These are phyloP conservation scores for Todiramphus chloris DNA, from an alignment of 2,113 vertebrate genomes.

Conservation along the genomic window DNA sequence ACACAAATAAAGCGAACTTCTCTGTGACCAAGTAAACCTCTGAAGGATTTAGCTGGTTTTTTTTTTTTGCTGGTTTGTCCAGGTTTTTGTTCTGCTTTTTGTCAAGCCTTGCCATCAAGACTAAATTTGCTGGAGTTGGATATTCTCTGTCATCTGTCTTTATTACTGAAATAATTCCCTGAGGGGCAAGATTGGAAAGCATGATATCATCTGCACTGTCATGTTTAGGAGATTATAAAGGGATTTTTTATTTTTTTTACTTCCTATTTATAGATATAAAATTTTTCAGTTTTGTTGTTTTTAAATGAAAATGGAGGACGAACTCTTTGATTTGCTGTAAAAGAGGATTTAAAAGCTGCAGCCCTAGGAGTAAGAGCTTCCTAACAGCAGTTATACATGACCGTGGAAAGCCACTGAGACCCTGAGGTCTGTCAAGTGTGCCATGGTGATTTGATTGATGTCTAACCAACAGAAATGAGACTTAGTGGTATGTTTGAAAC, in stretches of 20 bases:
- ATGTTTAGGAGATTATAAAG: neutral
- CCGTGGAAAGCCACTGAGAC: neutral
- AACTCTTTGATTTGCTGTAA: neutral
- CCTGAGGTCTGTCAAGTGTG: neutral
- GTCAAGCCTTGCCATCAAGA: neutral
- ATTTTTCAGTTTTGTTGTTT: neutral
- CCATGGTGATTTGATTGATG: neutral
- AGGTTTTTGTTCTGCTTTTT: neutral
- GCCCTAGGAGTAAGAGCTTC: neutral
- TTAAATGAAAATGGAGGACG: neutral
- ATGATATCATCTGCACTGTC: neutral
- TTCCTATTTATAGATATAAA: neutral
- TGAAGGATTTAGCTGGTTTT: neutral
- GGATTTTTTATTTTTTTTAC: neutral
- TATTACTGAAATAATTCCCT: neutral
- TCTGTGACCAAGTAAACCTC: slow-evolving; percentile 11
- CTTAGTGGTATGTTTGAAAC: neutral
- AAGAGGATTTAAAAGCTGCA: neutral
- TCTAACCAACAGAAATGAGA: neutral
- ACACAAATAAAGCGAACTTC: slow-evolving; percentile 28
- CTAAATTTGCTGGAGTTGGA: neutral
- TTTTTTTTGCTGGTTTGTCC: neutral
- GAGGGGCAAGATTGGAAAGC: neutral
- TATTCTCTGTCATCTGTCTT: neutral
- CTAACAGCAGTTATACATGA: neutral